Evolutionary conservation across 2,797 vertebrate species (phyloP).

Genomic region (Rhadinocentrus ornatus): DNA sequence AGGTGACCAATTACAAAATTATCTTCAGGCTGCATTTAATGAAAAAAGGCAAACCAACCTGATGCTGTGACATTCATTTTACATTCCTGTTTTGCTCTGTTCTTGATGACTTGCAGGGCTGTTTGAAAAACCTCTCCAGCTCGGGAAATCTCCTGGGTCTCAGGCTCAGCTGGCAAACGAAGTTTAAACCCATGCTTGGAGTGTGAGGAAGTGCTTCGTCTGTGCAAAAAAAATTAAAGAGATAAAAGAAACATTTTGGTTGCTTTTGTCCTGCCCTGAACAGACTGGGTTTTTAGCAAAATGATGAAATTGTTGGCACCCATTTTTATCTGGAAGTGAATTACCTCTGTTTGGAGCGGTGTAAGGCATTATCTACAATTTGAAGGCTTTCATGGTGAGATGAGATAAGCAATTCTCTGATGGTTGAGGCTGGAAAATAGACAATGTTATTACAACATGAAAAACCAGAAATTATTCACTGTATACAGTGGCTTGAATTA

Average conservation of each 20-base stretch:
- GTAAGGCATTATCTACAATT: conserved; percentile 63
- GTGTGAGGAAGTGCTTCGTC: conserved; percentile 46
- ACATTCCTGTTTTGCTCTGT: conserved; percentile 62
- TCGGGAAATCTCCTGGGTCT: conserved; percentile 75
- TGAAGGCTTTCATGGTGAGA: conserved; percentile 73
- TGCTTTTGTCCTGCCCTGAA: neutral
- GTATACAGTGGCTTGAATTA: neutral
- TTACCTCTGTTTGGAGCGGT: conserved; percentile 77
- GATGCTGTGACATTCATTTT: conserved; percentile 67
- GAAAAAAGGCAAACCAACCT: conserved; percentile 74
- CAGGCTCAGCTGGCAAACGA: conserved; percentile 76
- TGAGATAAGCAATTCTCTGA: conserved; percentile 65
- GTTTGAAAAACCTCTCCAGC: conserved; percentile 88
- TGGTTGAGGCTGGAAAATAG: conserved; percentile 48
- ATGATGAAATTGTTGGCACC: neutral
- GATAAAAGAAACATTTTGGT: neutral
- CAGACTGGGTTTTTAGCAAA: neutral
- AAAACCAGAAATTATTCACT: neutral
- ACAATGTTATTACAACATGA: neutral
- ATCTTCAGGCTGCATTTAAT: conserved; percentile 1
- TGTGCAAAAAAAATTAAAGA: conserved; percentile 51
- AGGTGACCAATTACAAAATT: neutral
- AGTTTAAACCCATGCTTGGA: conserved; percentile 74
- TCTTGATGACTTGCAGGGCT: conserved; percentile 76
- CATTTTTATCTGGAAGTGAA: neutral